phyloP scores from a whole-genome alignment of 2,888 invertebrate species.

The Gastrophysa polygoni region DNA sequence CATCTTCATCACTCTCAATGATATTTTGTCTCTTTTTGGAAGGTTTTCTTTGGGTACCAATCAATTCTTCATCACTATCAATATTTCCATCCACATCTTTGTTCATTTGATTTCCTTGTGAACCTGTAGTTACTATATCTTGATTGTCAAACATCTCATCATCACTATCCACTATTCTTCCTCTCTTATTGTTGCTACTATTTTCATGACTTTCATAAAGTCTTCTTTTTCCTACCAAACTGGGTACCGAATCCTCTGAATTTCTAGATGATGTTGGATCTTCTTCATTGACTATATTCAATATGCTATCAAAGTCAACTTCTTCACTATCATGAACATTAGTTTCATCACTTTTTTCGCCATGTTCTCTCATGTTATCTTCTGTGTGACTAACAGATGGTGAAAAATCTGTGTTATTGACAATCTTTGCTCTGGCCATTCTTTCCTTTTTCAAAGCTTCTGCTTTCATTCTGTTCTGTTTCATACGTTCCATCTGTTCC shows the following conservation, averaged over 20 bases:
- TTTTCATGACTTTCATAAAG: too few species aligned
- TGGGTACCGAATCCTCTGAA: too few species aligned
- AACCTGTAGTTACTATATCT: slow-evolving; percentile 13
- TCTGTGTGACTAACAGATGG: slow-evolving; percentile 2
- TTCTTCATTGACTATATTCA: slow-evolving; percentile 17
- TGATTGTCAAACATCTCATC: slow-evolving; percentile 16
- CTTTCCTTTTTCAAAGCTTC: slow-evolving; percentile 53
- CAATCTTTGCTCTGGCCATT: slow-evolving; percentile 29
- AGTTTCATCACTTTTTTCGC: slow-evolving; percentile 14
- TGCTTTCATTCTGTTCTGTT: slow-evolving; percentile 57
- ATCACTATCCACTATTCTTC: slow-evolving; percentile 6
- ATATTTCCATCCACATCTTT: background rate
- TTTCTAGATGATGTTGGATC: background rate
- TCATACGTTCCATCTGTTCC: slow-evolving; percentile 73
- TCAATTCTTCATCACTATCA: slow-evolving; percentile 4
- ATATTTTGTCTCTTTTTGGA: background rate
- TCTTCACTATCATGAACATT: slow-evolving; percentile 13
- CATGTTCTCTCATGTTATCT: slow-evolving; percentile 15
- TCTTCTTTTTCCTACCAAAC: too few species aligned
- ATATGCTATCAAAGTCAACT: slow-evolving; percentile 16
- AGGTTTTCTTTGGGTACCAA: background rate
- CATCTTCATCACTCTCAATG: slow-evolving; percentile 14
- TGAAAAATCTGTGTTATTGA: background rate
- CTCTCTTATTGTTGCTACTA: background rate
- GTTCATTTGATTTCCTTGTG: background rate